A percentile compares a stretch with the other conserved stretches of the same genome.
These are phyloP conservation scores for Leucania comma DNA, from an alignment of 2,888 invertebrate species.

Conservation along the genomic window DNA sequence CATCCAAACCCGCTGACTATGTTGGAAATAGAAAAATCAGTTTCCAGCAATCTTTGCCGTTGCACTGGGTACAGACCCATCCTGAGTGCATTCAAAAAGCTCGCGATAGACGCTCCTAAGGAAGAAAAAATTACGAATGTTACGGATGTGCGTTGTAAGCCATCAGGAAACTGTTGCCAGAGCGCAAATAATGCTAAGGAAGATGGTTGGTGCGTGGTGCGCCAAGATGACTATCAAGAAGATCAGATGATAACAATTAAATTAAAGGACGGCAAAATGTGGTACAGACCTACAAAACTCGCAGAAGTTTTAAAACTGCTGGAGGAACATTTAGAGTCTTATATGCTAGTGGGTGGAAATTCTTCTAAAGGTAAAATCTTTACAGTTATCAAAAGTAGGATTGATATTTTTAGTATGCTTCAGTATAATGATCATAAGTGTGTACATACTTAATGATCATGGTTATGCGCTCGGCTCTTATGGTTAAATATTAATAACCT, in stretches of 20 bases:
- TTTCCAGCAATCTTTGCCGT: constrained; percentile 93
- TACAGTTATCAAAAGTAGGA: background rate
- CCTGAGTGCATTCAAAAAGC: constrained; percentile 91
- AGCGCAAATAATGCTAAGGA: constrained; percentile 49
- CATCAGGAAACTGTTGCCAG: constrained; percentile 57
- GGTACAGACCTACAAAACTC: constrained; percentile 87
- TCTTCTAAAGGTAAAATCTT: constrained; percentile 91
- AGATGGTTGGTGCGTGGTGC: constrained; percentile 76
- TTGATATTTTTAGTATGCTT: background rate
- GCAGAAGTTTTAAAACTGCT: constrained; percentile 84
- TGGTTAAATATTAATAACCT: too few relatives aligned
- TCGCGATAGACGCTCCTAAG: constrained; percentile 85
- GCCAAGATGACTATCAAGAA: constrained; percentile 58
- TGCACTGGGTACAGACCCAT: constrained; percentile 93
- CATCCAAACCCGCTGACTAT: constrained; percentile 87
- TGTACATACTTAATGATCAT: too few relatives aligned
- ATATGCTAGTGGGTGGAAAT: constrained; percentile 92
- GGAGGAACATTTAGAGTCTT: constrained; percentile 75
- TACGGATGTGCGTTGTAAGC: constrained; percentile 56
- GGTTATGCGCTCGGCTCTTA: too few relatives aligned
- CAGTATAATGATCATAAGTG: background rate
- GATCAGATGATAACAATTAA: constrained; percentile 59
- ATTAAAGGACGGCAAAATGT: constrained; percentile 79
- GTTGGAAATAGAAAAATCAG: constrained; percentile 92
- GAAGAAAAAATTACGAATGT: constrained; percentile 51